phyloP scores from a whole-genome alignment of 2,113 vertebrate genomes.

The Rhinopithecus roxellana region DNA sequence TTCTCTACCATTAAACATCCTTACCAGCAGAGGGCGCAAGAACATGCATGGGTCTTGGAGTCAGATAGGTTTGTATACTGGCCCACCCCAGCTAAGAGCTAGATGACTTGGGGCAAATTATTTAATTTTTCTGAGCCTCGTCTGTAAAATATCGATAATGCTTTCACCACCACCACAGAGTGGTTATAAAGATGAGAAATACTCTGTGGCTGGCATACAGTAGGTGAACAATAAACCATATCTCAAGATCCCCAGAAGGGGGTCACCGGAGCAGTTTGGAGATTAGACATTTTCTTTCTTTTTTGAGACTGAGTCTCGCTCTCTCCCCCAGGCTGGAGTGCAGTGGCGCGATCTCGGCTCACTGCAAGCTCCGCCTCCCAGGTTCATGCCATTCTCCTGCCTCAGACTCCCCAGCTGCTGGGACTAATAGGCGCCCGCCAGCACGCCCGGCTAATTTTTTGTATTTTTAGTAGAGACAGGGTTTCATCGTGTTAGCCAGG shows the following conservation, averaged over 20 bases:
- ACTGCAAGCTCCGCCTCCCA: no score
- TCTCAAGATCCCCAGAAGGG: neutral
- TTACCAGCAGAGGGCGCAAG: conserved; percentile 67
- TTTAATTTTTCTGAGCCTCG: conserved; percentile 16
- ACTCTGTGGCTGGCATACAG: neutral
- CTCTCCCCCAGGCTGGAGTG: no score
- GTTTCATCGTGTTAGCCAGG: no score
- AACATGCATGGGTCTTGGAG: neutral
- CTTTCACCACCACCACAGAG: neutral
- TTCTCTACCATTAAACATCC: neutral
- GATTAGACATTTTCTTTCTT: neutral
- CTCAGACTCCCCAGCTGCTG: no score
- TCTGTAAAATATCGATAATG: conserved; percentile 3
- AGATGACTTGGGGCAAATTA: neutral
- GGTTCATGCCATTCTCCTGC: no score
- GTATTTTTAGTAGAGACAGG: no score
- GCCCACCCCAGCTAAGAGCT: neutral
- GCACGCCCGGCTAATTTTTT: no score
- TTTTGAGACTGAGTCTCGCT: no score
- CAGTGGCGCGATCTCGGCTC: no score
- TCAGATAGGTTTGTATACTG: neutral
- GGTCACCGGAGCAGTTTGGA: neutral
- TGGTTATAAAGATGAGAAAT: neutral
- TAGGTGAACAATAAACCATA: neutral
- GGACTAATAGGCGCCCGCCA: no score